These are phyloP conservation scores for Oreochromis tanganicae DNA, from an alignment of 2,113 vertebrate species.

Conservation along the genomic window DNA sequence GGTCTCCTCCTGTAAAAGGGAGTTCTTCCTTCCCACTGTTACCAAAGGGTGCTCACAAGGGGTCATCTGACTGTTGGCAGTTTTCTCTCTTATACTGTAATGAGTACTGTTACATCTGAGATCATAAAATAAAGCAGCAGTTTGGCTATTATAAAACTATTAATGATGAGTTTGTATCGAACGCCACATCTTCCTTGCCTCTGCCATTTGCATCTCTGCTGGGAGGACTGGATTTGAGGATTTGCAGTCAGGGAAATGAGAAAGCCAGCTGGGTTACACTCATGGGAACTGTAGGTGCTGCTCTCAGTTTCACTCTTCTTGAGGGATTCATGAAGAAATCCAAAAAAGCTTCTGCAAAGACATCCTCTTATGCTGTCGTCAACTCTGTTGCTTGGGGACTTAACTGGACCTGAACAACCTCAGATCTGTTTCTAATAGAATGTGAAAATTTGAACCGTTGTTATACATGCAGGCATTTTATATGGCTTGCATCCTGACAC, in stretches of 20 bases:
- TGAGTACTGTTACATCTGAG: background rate
- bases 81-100: fast-evolving
- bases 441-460: background rate
- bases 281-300: background rate
- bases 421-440: background rate
- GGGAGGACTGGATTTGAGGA: background rate
- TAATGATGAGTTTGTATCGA: background rate
- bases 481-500: background rate
- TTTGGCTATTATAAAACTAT: background rate
- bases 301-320: background rate
- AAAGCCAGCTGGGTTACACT: background rate
- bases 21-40: background rate
- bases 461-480: fast-evolving
- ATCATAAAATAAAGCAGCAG: background rate
- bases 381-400: background rate
- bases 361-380: background rate
- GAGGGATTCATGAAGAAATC: background rate
- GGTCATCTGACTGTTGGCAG: background rate
- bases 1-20: background rate
- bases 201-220: fast-evolving
- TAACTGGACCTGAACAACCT: background rate
- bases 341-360: background rate
- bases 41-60: background rate
- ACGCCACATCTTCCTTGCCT: background rate
- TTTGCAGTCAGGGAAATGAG: background rate